Percentiles rank a stretch among this genome's conserved stretches.
Conservation (phyloP, 2,888 invertebrate genomes). For the Tetragonisca angustula region DNA sequence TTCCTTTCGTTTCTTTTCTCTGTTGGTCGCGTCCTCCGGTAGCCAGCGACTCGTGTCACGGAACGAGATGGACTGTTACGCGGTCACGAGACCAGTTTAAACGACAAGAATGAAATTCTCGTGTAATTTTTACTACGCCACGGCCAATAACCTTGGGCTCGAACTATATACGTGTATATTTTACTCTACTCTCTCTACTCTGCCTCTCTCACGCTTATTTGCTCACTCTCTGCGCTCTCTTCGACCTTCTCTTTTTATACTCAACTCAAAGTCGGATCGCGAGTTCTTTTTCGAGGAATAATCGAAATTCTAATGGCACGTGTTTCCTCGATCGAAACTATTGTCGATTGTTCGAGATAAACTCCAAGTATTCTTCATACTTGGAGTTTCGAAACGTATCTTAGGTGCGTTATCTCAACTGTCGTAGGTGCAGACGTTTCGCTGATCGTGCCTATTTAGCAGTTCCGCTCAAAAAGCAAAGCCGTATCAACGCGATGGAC, state of each 20-base stretch:
- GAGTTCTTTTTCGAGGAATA: not conserved
- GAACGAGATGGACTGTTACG: not conserved
- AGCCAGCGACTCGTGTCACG: not conserved
- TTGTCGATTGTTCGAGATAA: too few relatives aligned
- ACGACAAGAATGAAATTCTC: conserved; percentile 16
- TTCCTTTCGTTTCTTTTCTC: not conserved
- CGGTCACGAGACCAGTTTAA: not conserved
- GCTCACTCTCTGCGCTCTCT: not conserved
- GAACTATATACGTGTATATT: not conserved
- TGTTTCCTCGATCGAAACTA: too few relatives aligned
- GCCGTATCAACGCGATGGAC: conserved; percentile 9
- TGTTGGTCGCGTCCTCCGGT: not conserved
- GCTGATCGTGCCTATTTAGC: not conserved
- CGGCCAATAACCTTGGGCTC: conserved; percentile 15
- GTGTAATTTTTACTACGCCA: conserved; percentile 5
- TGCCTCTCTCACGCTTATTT: conserved; percentile 3
- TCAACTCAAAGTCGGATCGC: not conserved
- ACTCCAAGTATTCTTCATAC: too few relatives aligned
- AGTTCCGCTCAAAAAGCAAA: not conserved
- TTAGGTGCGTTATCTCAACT: too few relatives aligned
- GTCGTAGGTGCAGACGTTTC: too few relatives aligned
- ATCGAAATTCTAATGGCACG: not conserved
- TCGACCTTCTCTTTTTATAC: not conserved
- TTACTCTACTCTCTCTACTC: not conserved
- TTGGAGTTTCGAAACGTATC: too few relatives aligned